These are phyloP conservation scores for Trissolcus brochymenae DNA, from an alignment of 2,888 invertebrate genomes.

Conservation along the genomic window DNA sequence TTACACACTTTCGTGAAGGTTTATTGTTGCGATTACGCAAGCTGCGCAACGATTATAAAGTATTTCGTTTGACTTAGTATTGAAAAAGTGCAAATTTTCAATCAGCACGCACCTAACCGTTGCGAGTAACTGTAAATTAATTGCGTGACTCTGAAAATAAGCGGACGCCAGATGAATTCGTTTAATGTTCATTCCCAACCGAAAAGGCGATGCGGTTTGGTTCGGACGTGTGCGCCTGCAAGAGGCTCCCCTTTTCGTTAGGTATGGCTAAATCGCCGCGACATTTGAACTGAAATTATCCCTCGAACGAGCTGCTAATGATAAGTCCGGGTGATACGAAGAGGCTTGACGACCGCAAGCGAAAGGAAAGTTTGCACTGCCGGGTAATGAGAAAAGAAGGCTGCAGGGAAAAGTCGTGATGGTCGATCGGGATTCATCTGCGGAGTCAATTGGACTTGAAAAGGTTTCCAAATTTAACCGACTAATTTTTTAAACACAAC, in stretches of 20 bases:
- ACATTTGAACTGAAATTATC: slow-evolving; percentile 13
- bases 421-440: slow-evolving; percentile 9
- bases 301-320: slow-evolving; percentile 12
- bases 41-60: slow-evolving; percentile 1
- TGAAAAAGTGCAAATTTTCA: slow-evolving; percentile 32
- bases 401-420: slow-evolving; percentile 41
- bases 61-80: slow-evolving; percentile 24
- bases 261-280: slow-evolving; percentile 28
- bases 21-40: slow-evolving; percentile 38
- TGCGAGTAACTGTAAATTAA: slow-evolving; percentile 22
- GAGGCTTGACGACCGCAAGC: slow-evolving; percentile 25
- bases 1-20: slow-evolving; percentile 40
- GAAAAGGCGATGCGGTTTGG: neutral
- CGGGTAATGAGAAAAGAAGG: slow-evolving; percentile 33
- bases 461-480: neutral
- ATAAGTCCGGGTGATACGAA: slow-evolving; percentile 33
- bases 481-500: neutral
- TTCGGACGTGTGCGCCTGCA: neutral
- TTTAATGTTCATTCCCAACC: neutral
- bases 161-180: neutral
- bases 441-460: neutral
- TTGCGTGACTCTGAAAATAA: slow-evolving; percentile 2
- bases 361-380: slow-evolving; percentile 48
- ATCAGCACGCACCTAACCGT: slow-evolving; percentile 20
- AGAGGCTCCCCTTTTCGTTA: neutral